Percentiles rank a stretch among this genome's conserved stretches.
These are phyloP conservation scores for Ostrea denselamellosa DNA, from an alignment of 1,140 invertebrate species.

Conservation along the genomic window DNA sequence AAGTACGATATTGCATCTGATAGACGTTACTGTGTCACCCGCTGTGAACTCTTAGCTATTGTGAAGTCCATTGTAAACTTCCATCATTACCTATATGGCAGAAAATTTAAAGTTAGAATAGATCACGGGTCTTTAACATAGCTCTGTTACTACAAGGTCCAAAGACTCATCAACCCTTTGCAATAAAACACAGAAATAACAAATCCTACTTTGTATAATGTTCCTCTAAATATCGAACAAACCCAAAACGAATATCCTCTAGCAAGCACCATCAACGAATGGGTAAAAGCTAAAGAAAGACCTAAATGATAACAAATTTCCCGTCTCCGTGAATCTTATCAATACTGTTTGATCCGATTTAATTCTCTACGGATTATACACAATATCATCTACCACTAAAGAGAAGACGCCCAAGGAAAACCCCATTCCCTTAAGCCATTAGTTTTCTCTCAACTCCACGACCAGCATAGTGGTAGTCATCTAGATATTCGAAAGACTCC, in stretches of 20 bases:
- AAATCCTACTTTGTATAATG: too few relatives aligned
- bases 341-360: slow-evolving; percentile 49
- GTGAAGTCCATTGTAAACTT: too few relatives aligned
- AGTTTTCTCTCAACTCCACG: slow-evolving; percentile 39
- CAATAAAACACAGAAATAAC: background rate
- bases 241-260: background rate
- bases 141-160: background rate
- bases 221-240: background rate
- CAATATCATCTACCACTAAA: slow-evolving; percentile 9
- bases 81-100: slow-evolving; percentile 75
- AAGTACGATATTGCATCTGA: slow-evolving; percentile 71
- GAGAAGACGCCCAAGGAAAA: background rate
- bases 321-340: background rate
- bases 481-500: slow-evolving; percentile 47
- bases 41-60: too few relatives aligned
- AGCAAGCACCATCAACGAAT: background rate
- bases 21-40: slow-evolving; percentile 40
- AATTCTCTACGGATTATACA: slow-evolving; percentile 41
- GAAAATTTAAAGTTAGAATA: slow-evolving; percentile 52
- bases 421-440: background rate
- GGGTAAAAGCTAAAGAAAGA: background rate
- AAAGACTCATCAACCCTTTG: background rate
- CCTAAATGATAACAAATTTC: slow-evolving; percentile 45
- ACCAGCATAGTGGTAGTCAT: slow-evolving; percentile 42
- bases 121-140: slow-evolving; percentile 37